Base-by-base conservation (phyloP, 2,797 vertebrate species). In the Semaprochilodus insignis region DNA sequence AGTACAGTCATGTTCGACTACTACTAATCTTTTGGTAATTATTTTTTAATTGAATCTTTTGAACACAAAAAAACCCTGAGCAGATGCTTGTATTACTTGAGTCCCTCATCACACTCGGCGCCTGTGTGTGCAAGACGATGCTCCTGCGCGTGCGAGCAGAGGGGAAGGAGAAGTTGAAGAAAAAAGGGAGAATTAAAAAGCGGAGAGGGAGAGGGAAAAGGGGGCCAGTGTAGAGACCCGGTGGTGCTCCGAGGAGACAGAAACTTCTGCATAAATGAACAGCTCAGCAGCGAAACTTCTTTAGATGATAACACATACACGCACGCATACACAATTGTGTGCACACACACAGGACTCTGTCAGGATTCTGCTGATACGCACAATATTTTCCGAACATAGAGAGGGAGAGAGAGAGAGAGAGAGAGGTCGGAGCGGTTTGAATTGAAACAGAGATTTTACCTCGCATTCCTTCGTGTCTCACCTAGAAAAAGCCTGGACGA, bases 11-110 rank as follows among this genome's bases (percentile, higher is more conserved):
- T 94, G 94, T 94, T 91, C 93, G 91, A 95, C 94, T 93, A 94
- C 93, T 91, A 95, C 94, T 95, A 96, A 96, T 96, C 95, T 95
- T 95, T 95, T 92, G 92, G 94, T 96, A 95, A 96, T 95, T 95
- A 95, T 96, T 95, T 95, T 96, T 95, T 95, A 96, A 96, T 95
- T 96, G 94, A 96, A 95, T 96, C 94, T 95, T 95, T 96, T 95
- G 94, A 96, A 95, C 94, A 94, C 94, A 95, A 95, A 95, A 95
- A 95, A 94, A 93, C 94, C 93, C 91, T 84, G 91, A 94, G 93
- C 94, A 95, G 95, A 95, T 95, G 94, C 93, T 92, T 91, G 93
- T 90, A 91, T 92, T 94, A 89, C 93, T 87, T 73, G 85, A 83
- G 89, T 94, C 90, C 92, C 92, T 88, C 92, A 90, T 94, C 90